Base-by-base conservation (phyloP, 2,888 invertebrate species). In the Allygus modestus region DNA sequence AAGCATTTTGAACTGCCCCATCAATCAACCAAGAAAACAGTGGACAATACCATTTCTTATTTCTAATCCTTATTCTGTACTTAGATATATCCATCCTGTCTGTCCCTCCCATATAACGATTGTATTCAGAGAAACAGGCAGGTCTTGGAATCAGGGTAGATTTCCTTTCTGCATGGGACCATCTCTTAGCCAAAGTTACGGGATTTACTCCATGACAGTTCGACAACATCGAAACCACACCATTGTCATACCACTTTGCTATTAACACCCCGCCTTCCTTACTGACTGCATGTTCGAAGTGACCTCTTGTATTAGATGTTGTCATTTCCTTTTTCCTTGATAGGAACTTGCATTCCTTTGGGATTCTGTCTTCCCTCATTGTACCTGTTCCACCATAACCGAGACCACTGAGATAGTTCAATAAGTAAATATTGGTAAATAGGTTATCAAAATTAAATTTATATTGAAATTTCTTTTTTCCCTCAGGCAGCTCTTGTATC, bases 171-270 rank as follows among this genome's bases (percentile, higher is more conserved):
- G 75, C 83, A 37, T 85, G 81, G 9, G 86, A 87, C 73, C 86
- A 88, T 81, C 87, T 41, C 61, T 84, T 84, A 12, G 82, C 87
- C 85, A 83, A 84, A 73, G 81, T 31, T 58, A 87, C 84, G 23
- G 85, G 84, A 17, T 86, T 77, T 31, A 83, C 69, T 31, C 86
- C 87, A 84, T 71, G 85, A 12, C 46, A 81, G 41, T 84, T 85
- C n/a, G 87, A 83, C n/a, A 86, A 88, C 58, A 88, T 85, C 61
- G 88, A 87, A 46, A 89, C 88, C 28, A 88, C 87, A 0, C 23
- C 51, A 84, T 89, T 89, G 77, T 89, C 88, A 83, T 87, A 85
- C 88, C 87, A 89, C 81, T 86, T 86, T 23, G 86, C 86, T 37
- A 87, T 51, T 75, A 87, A 17, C 69, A 88, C 86, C 15, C 85